phyloP scores from a whole-genome alignment of 2,888 invertebrate species.

The Aleiodes alternator region DNA sequence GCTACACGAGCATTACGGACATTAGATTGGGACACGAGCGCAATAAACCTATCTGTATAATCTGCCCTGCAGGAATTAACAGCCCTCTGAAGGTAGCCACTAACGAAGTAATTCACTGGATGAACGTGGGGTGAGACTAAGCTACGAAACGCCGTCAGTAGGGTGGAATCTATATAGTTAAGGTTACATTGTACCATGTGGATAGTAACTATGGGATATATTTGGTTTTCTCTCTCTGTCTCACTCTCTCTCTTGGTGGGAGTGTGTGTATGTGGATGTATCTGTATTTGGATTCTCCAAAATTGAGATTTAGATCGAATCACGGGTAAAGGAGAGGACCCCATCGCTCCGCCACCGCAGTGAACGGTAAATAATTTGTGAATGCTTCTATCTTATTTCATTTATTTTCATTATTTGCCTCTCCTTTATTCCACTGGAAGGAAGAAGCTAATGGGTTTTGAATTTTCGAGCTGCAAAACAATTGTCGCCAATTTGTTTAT shows the following conservation, averaged over 20 bases:
- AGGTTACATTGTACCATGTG: constrained; percentile 30
- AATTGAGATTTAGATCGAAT: constrained; percentile 73
- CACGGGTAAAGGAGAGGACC: constrained; percentile 61
- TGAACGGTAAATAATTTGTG: constrained; percentile 60
- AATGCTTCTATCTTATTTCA: constrained; percentile 29
- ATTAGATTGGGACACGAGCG: constrained; percentile 76
- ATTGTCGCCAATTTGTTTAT: constrained; percentile 2
- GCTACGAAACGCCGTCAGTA: constrained; percentile 28
- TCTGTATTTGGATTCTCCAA: constrained; percentile 63
- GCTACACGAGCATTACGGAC: constrained; percentile 74
- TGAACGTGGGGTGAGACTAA: constrained; percentile 68
- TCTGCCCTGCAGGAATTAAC: constrained; percentile 76
- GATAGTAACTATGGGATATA: constrained; percentile 32
- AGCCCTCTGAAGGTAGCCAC: constrained; percentile 76
- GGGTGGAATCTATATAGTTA: constrained; percentile 50
- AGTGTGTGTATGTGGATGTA: constrained; percentile 33
- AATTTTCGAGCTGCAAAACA: too few species aligned
- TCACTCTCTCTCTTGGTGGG: neutral
- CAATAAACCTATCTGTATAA: constrained; percentile 76
- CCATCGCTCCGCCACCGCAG: constrained; percentile 49
- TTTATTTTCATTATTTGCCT: neutral
- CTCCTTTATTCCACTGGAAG: neutral
- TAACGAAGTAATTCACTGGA: constrained; percentile 76
- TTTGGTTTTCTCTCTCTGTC: constrained; percentile 39
- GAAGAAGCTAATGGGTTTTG: neutral